Evolutionary conservation across 2,888 invertebrate species (phyloP).

Genomic region (Congeria kusceri): DNA sequence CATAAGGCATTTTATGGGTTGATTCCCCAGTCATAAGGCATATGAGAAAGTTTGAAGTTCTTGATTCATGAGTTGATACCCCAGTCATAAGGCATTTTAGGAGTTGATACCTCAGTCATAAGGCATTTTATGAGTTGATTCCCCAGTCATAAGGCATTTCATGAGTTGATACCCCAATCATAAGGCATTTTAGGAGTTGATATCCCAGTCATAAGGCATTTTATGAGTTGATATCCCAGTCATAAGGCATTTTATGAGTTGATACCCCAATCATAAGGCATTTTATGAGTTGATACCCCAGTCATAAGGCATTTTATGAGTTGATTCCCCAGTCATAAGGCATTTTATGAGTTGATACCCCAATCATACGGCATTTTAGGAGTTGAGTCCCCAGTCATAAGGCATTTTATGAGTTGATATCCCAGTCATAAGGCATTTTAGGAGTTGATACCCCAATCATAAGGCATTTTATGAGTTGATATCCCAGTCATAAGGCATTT

Average conservation of each 20-base stretch:
- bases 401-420: slow-evolving; percentile 72
- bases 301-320: too few relatives aligned
- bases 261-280: neutral
- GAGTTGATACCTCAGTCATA: slow-evolving; percentile 66
- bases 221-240: slow-evolving; percentile 73
- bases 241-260: slow-evolving; percentile 45
- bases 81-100: slow-evolving; percentile 82
- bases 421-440: too few relatives aligned
- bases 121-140: slow-evolving; percentile 77
- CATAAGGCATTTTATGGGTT: too few relatives aligned
- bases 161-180: slow-evolving; percentile 71
- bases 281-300: slow-evolving; percentile 54
- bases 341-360: too few relatives aligned
- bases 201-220: slow-evolving; percentile 82
- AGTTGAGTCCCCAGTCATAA: slow-evolving; percentile 83
- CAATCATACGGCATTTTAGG: slow-evolving; percentile 58
- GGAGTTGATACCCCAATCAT: slow-evolving; percentile 83
- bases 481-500: slow-evolving; percentile 67
- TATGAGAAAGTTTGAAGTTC: too few relatives aligned
- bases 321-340: too few relatives aligned
- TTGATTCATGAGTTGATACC: slow-evolving; percentile 77
- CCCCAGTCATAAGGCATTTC: slow-evolving; percentile 82
- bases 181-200: slow-evolving; percentile 76
- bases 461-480: slow-evolving; percentile 76
- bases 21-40: too few relatives aligned